phyloP scores from a whole-genome alignment of 2,797 vertebrate species.

The Myotis myotis region DNA sequence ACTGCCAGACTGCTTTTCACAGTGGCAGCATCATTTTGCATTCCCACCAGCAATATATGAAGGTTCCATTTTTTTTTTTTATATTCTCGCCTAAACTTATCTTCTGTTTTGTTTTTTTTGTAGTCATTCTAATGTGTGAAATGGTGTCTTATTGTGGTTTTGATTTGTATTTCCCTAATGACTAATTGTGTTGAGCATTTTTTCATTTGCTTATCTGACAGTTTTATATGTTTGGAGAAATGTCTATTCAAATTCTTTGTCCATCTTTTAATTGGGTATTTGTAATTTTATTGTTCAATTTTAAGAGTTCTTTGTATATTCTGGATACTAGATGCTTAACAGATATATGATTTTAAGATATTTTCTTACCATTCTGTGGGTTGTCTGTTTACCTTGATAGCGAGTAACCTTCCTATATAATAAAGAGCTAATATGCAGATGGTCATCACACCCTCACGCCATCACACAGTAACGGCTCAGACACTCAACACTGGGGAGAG shows the following conservation, averaged over 20 bases:
- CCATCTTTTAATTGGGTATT: background rate
- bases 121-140: background rate
- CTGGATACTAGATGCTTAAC: background rate
- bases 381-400: background rate
- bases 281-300: background rate
- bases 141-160: background rate
- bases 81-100: background rate
- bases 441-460: no score
- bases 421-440: no score
- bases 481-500: no score
- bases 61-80: background rate
- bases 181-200: background rate
- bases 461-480: no score
- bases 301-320: background rate
- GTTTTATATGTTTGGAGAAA: background rate
- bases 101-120: background rate
- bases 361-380: background rate
- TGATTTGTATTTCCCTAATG: background rate
- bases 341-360: background rate
- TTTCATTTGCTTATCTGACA: background rate
- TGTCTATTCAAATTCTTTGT: background rate
- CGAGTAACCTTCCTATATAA: background rate
- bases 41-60: background rate
- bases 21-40: background rate
- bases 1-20: background rate